These are phyloP conservation scores for Axea sp. DNA, from an alignment of 2,888 invertebrate species.

Conservation along the genomic window DNA sequence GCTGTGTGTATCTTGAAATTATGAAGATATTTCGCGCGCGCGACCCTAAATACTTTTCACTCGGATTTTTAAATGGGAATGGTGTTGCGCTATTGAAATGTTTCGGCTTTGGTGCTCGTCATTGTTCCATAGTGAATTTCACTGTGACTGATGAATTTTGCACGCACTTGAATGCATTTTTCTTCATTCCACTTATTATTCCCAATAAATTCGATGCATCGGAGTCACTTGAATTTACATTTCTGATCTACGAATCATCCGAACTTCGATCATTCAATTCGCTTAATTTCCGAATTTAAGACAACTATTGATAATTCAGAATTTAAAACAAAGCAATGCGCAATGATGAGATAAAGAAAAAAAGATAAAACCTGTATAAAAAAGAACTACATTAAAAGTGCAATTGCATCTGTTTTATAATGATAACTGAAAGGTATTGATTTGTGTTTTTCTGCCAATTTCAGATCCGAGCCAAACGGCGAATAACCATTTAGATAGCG, in stretches of 20 bases:
- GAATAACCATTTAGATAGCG: conserved; percentile 77
- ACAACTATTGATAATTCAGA: no score
- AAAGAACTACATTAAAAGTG: no score
- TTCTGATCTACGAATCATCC: no score
- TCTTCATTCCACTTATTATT: not conserved
- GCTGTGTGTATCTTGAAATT: conserved; percentile 13
- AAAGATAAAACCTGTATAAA: no score
- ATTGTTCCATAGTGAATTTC: not conserved
- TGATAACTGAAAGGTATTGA: no score
- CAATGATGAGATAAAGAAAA: no score
- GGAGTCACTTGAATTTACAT: no score
- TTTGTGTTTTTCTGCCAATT: conserved; percentile 62
- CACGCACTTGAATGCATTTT: conserved; percentile 4
- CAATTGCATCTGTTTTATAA: no score
- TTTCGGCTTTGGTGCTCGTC: conserved; percentile 6
- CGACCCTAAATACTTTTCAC: not conserved
- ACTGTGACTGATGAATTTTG: conserved; percentile 7
- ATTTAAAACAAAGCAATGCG: no score
- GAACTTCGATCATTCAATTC: no score
- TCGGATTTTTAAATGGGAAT: conserved; percentile 1
- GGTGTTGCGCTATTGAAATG: conserved; percentile 9
- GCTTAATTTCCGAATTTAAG: no score
- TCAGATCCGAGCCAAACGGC: conserved; percentile 77
- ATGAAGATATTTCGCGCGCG: not conserved
- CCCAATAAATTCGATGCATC: no score